phyloP scores from a whole-genome alignment of 2,113 vertebrate genomes.

The Deroptyus accipitrinus region DNA sequence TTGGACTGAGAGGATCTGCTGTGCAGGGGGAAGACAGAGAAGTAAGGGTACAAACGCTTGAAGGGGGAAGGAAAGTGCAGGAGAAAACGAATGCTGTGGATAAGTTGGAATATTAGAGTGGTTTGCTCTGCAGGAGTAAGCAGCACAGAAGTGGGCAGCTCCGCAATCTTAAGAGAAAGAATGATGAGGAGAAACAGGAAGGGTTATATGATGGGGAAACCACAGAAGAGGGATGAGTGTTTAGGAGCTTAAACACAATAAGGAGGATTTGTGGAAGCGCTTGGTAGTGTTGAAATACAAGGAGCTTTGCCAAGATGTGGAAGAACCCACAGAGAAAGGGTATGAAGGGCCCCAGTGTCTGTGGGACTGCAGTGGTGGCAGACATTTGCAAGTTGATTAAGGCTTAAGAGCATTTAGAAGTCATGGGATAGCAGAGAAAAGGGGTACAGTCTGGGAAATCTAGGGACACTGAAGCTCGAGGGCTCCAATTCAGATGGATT shows the following conservation, averaged over 20 bases:
- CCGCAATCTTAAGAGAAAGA: background rate
- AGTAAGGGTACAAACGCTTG: background rate
- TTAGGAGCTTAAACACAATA: background rate
- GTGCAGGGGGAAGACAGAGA: background rate
- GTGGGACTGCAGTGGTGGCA: background rate
- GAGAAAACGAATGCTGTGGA: background rate
- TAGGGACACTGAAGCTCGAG: background rate
- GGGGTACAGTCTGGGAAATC: background rate
- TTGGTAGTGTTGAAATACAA: background rate
- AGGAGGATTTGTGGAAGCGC: background rate
- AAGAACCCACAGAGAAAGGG: background rate
- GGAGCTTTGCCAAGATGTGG: background rate
- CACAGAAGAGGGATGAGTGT: background rate
- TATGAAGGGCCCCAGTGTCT: background rate
- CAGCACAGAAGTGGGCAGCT: background rate
- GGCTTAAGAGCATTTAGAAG: background rate
- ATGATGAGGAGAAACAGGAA: background rate
- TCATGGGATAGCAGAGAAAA: background rate
- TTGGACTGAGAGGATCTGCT: background rate
- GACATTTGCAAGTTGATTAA: background rate
- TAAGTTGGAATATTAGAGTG: background rate
- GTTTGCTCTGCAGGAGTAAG: background rate
- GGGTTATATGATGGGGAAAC: accelerated
- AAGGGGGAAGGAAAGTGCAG: background rate
- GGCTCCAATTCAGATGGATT: background rate